Base-by-base conservation (phyloP, 2,888 invertebrate species). In the Limnephilus rhombicus region DNA sequence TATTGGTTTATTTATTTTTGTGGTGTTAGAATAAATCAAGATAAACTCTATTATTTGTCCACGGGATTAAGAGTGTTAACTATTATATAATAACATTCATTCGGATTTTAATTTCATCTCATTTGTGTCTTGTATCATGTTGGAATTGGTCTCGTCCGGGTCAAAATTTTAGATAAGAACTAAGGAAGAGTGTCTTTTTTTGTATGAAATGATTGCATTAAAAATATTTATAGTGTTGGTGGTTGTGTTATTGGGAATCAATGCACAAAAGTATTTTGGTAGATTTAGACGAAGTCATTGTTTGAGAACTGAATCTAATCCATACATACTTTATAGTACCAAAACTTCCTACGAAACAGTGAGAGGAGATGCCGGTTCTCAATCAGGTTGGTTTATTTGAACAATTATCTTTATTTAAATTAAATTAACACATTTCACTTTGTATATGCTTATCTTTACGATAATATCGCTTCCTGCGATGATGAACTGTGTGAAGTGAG, bases 261-360 rank as follows among this genome's bases (percentile, higher is more conserved):
- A 45, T 49, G 85, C 41, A 49, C 13, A 90, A n/a, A 90, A 41
- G 81, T 90, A 82, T 81, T 81, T 90, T 7, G 89, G 37, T 24
- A 41, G 68, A 68, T 85, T 85, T 37, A 34, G 24, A 68, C 89
- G 91, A 45, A 68, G 68, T 68, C 91, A 92, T 83, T 93, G 93
- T 34, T 45, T 93, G 9, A 68, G 81, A 24, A 82, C 37, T 68
- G 93, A 93, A 37, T 89, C 87, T 34, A 93, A 93, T 81, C 94
- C 95, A 0, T 95, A 95, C 88, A 94, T 94, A 7, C 89, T 95
- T 93, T 95, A 94, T 92, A 95, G 95, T 0, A 94, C 95, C 0
- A 96, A 95, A 93, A 96, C 96, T 0, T 95, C 95, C 0, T 96
- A 96, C 90, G 95, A 95, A 4, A 94, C 94, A 0, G 92, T 95